Conservation (phyloP, 2,113 vertebrate species). For the Rhinolophus ferrumequinum region DNA sequence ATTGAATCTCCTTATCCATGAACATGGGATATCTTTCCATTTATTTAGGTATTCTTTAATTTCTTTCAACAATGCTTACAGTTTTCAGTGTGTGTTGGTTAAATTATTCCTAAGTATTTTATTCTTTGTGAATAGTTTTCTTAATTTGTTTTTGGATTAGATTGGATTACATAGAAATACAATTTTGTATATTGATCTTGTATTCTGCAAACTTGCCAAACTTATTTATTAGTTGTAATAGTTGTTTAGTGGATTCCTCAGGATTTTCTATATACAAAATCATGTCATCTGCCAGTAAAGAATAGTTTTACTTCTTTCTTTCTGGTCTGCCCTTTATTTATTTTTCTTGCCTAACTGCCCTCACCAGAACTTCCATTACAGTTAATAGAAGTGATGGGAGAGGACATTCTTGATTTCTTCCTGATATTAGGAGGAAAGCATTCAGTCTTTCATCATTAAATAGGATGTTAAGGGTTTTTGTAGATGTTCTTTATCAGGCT, state of each 20-base stretch:
- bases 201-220: constrained; percentile 13
- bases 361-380: not conserved
- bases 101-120: constrained; percentile 42
- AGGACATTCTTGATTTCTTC: not conserved
- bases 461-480: not conserved
- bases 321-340: not conserved
- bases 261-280: not conserved
- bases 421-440: not conserved
- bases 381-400: not conserved
- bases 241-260: not conserved
- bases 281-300: not conserved
- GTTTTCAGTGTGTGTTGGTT: not conserved
- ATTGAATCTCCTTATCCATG: not conserved
- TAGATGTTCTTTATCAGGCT: not conserved
- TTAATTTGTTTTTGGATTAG: not conserved
- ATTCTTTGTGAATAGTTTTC: not conserved
- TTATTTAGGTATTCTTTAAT: constrained; percentile 39
- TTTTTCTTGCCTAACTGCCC: constrained; percentile 43
- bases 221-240: not conserved
- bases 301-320: constrained; percentile 12
- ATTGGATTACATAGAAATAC: not conserved
- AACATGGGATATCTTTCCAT: not conserved
- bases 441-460: not conserved
- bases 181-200: constrained; percentile 17
- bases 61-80: constrained; percentile 34